A percentile compares a stretch with the other conserved stretches of the same genome.
These are phyloP conservation scores for Galeruca laticollis DNA, from an alignment of 2,888 invertebrate species.

Conservation along the genomic window DNA sequence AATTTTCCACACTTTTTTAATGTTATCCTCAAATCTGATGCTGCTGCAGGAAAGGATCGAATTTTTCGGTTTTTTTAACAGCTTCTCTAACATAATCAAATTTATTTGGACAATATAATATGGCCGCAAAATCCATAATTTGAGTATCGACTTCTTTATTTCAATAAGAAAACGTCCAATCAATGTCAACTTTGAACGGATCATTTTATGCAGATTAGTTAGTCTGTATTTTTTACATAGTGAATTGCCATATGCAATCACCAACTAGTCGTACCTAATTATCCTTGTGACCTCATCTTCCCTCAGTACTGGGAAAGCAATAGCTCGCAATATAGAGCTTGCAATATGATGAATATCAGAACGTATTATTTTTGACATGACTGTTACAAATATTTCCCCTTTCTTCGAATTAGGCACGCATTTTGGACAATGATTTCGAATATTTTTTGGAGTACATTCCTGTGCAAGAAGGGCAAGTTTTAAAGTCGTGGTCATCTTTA, in stretches of 20 bases:
- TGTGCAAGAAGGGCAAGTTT: conserved; percentile 24
- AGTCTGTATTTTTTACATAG: conserved; percentile 16
- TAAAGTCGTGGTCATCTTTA: conserved; percentile 12
- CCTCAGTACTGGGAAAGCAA: conserved; percentile 13
- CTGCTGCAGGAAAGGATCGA: too few relatives aligned
- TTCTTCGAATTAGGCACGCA: conserved; percentile 11
- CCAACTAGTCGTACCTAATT: conserved; percentile 17
- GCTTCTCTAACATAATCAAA: conserved; percentile 18
- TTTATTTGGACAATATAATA: conserved; percentile 21
- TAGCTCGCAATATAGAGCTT: conserved; percentile 15
- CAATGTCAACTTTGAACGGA: conserved; percentile 13
- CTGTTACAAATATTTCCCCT: conserved; percentile 18
- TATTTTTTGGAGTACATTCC: conserved; percentile 21
- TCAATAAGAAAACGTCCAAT: conserved; percentile 20
- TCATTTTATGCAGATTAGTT: conserved; percentile 10
- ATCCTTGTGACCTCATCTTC: conserved; percentile 12
- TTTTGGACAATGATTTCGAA: conserved; percentile 26
- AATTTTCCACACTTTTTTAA: too few relatives aligned
- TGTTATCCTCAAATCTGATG: too few relatives aligned
- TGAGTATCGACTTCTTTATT: conserved; percentile 14
- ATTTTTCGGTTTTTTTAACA: too few relatives aligned
- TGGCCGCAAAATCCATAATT: conserved; percentile 18
- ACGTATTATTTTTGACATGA: conserved; percentile 24
- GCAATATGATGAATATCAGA: conserved; percentile 22
- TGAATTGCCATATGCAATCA: conserved; percentile 13